Evolutionary conservation across 1,140 invertebrate species (phyloP).

Genomic region (Plutomurus gul): DNA sequence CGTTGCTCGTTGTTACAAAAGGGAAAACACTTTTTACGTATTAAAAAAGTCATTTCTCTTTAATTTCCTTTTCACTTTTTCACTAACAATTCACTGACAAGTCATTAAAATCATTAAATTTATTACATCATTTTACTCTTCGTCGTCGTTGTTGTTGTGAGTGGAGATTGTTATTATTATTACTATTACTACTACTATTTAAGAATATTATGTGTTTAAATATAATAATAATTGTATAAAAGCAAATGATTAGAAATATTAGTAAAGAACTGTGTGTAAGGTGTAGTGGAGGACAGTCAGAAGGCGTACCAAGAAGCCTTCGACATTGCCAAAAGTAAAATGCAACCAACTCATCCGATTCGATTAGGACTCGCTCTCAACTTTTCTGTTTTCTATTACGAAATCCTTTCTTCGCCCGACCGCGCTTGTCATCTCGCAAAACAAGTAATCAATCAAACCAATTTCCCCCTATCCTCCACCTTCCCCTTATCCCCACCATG

Average conservation of each 20-base stretch:
- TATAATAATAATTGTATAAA: too few species aligned
- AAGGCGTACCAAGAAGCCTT: conserved; percentile 99
- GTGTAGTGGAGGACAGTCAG: conserved; percentile 96
- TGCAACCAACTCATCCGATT: conserved; percentile 97
- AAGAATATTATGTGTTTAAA: too few species aligned
- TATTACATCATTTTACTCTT: too few species aligned
- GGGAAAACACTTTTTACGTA: too few species aligned
- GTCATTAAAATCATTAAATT: too few species aligned
- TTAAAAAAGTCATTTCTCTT: too few species aligned
- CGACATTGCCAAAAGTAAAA: conserved; percentile 97
- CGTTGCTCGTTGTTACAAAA: too few species aligned
- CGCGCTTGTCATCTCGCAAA: conserved; percentile 95
- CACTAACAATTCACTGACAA: too few species aligned
- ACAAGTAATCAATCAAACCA: conserved; percentile 71
- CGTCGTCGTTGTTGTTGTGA: too few species aligned
- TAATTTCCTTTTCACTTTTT: too few species aligned
- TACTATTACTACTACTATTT: too few species aligned
- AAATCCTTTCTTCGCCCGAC: conserved; percentile 96
- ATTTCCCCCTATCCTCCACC: background rate
- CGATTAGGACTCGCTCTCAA: conserved; percentile 94
- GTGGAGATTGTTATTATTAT: too few species aligned
- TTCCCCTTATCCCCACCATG: background rate
- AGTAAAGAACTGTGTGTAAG: conserved; percentile 62
- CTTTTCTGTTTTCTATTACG: conserved; percentile 99
- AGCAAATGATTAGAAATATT: background rate